Conservation (phyloP, 2,888 invertebrate species). For the Tupiocoris notatus region DNA sequence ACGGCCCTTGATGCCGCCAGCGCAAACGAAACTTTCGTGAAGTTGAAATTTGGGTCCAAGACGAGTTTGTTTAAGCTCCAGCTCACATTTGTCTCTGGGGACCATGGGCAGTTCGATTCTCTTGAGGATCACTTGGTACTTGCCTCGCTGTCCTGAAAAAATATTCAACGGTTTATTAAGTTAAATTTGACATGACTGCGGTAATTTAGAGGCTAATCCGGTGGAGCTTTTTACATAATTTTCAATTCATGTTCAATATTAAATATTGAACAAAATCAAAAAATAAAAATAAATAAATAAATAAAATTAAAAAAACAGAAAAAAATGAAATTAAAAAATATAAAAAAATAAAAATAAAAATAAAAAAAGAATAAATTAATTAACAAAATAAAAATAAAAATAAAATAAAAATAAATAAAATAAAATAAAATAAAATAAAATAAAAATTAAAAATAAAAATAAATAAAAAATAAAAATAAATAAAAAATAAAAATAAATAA, state of each 20-base stretch:
- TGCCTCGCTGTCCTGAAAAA: constrained; percentile 59
- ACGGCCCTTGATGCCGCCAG: constrained; percentile 71
- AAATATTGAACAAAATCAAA: no score
- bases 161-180: not conserved
- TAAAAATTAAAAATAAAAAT: not conserved
- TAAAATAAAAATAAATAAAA: no score
- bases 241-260: no score
- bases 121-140: constrained; percentile 71
- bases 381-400: no score
- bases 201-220: no score
- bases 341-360: no score
- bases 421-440: not conserved
- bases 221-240: no score
- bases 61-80: constrained; percentile 62
- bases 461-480: not conserved
- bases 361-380: no score
- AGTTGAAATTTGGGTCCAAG: constrained; percentile 66
- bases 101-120: constrained; percentile 71
- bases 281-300: no score
- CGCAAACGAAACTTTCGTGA: constrained; percentile 72
- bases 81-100: constrained; percentile 61
- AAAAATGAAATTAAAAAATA: no score
- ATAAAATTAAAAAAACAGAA: no score
- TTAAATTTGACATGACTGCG: no score
- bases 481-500: not conserved